Evolutionary conservation across 1,140 invertebrate species (phyloP).

Genomic region (Diploscapter pachys): DNA sequence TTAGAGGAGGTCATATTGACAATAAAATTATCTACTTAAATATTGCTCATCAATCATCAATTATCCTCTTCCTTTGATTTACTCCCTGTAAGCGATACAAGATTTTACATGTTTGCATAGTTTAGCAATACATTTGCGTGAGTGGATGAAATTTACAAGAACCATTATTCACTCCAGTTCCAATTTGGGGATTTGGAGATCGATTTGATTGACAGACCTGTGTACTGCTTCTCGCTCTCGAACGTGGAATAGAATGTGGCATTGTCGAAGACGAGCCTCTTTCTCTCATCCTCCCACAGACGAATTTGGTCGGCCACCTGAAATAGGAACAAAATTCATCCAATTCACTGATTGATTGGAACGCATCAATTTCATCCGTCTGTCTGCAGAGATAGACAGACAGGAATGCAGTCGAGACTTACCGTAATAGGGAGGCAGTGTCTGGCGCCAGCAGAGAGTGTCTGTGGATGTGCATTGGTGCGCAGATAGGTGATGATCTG

Average conservation of each 20-base stretch:
- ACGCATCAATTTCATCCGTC: too few relatives aligned
- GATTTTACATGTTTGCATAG: neutral
- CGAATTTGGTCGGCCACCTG: constrained; percentile 63
- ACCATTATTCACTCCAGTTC: too few relatives aligned
- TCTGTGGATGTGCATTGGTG: constrained; percentile 74
- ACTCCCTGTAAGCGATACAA: neutral
- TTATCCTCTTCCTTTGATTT: too few relatives aligned
- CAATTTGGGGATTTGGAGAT: too few relatives aligned
- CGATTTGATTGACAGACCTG: neutral
- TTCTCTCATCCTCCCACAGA: constrained; percentile 90
- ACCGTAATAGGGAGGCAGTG: constrained; percentile 37
- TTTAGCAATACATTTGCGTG: neutral
- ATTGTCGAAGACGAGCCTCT: constrained; percentile 68
- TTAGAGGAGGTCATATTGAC: too few relatives aligned
- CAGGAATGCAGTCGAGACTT: too few relatives aligned
- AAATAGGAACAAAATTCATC: constrained; percentile 14
- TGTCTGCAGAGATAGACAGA: too few relatives aligned
- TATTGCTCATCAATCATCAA: too few relatives aligned
- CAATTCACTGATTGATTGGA: too few relatives aligned
- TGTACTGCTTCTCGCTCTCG: constrained; percentile 37
- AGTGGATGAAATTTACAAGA: too few relatives aligned
- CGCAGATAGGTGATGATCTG: constrained; percentile 88
- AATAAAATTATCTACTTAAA: too few relatives aligned
- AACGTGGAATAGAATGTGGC: constrained; percentile 35
- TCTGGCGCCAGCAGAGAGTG: constrained; percentile 18